Conservation (phyloP, 2,797 vertebrate genomes). For the Bryconaethiops microstoma region DNA sequence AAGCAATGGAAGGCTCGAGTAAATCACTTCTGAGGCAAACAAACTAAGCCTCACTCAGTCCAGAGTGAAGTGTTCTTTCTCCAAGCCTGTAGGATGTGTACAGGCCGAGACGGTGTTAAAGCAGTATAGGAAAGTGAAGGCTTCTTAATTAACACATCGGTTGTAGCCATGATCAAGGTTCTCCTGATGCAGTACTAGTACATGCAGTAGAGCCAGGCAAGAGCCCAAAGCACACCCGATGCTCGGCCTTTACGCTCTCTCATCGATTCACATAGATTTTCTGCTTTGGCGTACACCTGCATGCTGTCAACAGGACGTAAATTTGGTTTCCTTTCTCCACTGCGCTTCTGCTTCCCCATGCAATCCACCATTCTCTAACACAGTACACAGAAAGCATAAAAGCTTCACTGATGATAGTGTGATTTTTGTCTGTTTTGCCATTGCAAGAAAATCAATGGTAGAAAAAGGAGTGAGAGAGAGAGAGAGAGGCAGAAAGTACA, state of each 20-base stretch:
- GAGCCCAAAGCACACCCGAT: conserved; percentile 67
- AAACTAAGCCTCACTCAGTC: conserved; percentile 37
- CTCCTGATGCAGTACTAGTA: conserved; percentile 60
- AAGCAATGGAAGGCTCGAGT: conserved; percentile 30
- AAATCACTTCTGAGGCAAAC: conserved; percentile 50
- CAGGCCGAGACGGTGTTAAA: conserved; percentile 60
- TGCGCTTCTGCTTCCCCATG: conserved; percentile 44
- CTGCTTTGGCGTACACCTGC: conserved; percentile 77
- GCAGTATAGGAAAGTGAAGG: conserved; percentile 73
- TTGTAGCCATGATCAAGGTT: conserved; percentile 77
- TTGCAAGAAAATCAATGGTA: conserved; percentile 60
- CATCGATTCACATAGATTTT: conserved; percentile 78
- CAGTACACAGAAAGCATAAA: conserved; percentile 59
- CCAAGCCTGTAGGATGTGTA: conserved; percentile 16
- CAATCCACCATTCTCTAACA: conserved; percentile 65
- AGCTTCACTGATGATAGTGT: conserved; percentile 36
- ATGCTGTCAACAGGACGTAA: conserved; percentile 72
- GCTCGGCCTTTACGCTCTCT: conserved; percentile 62
- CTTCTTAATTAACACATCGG: conserved; percentile 79
- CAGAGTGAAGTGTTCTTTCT: conserved; percentile 38
- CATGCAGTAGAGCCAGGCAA: conserved; percentile 40
- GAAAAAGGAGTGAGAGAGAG: conserved; percentile 53
- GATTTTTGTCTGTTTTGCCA: conserved; percentile 57
- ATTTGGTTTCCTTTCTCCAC: conserved; percentile 62
- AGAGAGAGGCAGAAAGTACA: conserved; percentile 54